Evolutionary conservation across 2,888 invertebrate species (phyloP).

Genomic region (Synergus itoensis): DNA sequence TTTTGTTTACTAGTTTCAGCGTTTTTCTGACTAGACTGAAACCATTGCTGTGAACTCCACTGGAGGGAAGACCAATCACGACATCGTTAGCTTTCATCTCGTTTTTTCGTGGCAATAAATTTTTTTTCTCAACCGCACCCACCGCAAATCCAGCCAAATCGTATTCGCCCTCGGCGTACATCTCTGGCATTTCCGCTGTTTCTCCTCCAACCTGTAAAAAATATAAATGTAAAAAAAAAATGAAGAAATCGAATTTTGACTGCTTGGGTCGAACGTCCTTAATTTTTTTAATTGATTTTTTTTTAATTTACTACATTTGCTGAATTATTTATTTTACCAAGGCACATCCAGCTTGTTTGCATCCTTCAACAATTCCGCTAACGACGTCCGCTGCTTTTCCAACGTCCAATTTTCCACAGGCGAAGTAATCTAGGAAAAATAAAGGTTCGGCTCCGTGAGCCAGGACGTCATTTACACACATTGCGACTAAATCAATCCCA

Average conservation of each 20-base stretch:
- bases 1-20: constrained; percentile 83
- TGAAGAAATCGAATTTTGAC: neutral
- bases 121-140: constrained; percentile 90
- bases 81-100: constrained; percentile 87
- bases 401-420: constrained; percentile 92
- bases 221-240: constrained; percentile 5
- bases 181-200: constrained; percentile 98
- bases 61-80: constrained; percentile 92
- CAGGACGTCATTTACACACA: constrained; percentile 98
- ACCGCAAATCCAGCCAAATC: constrained; percentile 98
- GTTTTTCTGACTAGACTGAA: constrained; percentile 93
- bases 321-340: constrained; percentile 81
- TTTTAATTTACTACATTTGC: neutral
- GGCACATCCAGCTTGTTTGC: constrained; percentile 91
- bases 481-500: constrained; percentile 97
- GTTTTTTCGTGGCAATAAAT: constrained; percentile 85
- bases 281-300: constrained; percentile 1
- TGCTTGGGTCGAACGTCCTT: too few species aligned
- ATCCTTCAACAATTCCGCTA: constrained; percentile 93
- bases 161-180: constrained; percentile 93
- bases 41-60: constrained; percentile 96
- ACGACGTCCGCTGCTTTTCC: constrained; percentile 88
- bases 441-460: constrained; percentile 97
- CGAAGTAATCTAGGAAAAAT: constrained; percentile 98
- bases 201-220: constrained; percentile 88